Conservation (phyloP, 2,888 invertebrate genomes). For the Sclerodermus sp. region DNA sequence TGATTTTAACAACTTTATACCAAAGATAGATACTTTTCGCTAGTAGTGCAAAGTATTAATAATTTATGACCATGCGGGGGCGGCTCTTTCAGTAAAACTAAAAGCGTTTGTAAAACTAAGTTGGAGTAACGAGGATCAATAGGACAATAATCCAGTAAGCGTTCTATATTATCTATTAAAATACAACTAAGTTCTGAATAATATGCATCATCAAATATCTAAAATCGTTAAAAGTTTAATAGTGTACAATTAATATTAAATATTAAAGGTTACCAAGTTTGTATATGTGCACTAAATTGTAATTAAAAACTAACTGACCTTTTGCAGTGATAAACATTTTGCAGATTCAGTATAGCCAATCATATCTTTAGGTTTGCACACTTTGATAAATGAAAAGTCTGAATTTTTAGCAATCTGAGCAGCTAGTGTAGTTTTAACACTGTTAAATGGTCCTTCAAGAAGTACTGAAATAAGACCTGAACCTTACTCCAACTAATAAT, state of each 20-base stretch:
- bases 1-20: no score
- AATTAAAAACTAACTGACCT: slow-evolving; percentile 62
- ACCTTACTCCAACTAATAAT: slow-evolving; percentile 90
- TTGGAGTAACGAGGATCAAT: slow-evolving; percentile 99
- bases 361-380: slow-evolving; percentile 95
- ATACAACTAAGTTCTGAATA: slow-evolving; percentile 95
- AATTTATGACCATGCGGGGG: slow-evolving; percentile 93
- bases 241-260: background rate
- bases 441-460: slow-evolving; percentile 92
- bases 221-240: slow-evolving; percentile 27
- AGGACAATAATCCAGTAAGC: slow-evolving; percentile 94
- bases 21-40: slow-evolving; percentile 68
- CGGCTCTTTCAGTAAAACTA: slow-evolving; percentile 91
- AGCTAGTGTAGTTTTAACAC: slow-evolving; percentile 96
- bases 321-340: slow-evolving; percentile 91
- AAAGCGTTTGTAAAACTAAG: slow-evolving; percentile 90
- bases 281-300: background rate
- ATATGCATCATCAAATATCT: slow-evolving; percentile 99
- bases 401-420: slow-evolving; percentile 94
- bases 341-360: slow-evolving; percentile 94
- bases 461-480: slow-evolving; percentile 86
- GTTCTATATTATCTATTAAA: slow-evolving; percentile 96
- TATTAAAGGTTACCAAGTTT: background rate
- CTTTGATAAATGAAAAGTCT: slow-evolving; percentile 97
- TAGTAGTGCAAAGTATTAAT: slow-evolving; percentile 91